Conservation (phyloP, 2,888 invertebrate species). For the Bombylius major region DNA sequence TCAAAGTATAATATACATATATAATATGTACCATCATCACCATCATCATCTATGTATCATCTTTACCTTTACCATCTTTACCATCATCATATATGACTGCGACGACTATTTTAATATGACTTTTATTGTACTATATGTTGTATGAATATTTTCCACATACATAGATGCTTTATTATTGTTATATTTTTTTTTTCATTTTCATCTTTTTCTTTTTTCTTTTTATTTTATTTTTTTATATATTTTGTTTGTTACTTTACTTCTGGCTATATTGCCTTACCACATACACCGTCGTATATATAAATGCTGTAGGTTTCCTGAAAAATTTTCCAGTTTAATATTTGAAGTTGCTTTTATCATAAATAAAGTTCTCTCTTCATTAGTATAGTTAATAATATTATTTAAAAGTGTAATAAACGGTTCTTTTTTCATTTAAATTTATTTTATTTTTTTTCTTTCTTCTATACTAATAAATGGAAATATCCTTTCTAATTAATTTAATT, state of each 20-base stretch:
- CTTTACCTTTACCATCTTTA: neutral
- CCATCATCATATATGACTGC: neutral
- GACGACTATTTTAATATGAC: too few relatives aligned
- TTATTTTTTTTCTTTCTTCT: neutral
- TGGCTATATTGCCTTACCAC: too few relatives aligned
- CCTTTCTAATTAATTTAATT: neutral
- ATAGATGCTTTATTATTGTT: too few relatives aligned
- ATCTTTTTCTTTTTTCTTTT: too few relatives aligned
- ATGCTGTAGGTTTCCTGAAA: neutral
- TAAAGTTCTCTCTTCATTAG: neutral
- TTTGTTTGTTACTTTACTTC: too few relatives aligned
- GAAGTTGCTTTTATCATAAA: neutral
- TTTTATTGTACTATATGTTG: too few relatives aligned
- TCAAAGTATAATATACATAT: too few relatives aligned
- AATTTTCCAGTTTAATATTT: neutral
- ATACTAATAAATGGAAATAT: neutral
- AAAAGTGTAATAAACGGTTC: neutral
- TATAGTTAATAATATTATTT: neutral
- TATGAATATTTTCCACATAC: too few relatives aligned
- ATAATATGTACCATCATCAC: too few relatives aligned
- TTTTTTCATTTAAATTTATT: neutral
- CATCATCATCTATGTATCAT: neutral
- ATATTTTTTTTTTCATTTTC: too few relatives aligned
- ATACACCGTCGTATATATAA: neutral
- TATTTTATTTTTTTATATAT: too few relatives aligned